Evolutionary conservation across 37 sponge, comb jelly and placozoan species (phyloP).

Genomic region (Geodia barretti): DNA sequence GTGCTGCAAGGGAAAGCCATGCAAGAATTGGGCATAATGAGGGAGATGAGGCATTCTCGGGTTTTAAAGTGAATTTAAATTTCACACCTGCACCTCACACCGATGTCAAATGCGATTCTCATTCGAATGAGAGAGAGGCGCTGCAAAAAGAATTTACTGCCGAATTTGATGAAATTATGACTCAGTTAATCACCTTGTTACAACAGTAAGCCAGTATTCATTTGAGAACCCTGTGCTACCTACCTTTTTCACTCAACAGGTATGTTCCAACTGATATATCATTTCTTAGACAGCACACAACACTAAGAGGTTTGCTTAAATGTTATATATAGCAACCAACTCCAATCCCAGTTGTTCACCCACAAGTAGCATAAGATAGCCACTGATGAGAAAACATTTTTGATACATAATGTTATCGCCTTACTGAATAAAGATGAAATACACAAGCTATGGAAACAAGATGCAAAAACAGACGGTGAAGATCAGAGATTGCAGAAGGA

Average conservation of each 20-base stretch:
- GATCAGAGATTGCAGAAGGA: not conserved
- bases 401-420: no score
- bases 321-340: not conserved
- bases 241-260: no score
- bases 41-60: slow-evolving; percentile 11
- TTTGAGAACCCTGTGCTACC: not conserved
- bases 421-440: no score
- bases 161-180: not conserved
- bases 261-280: not conserved
- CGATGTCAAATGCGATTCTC: not conserved
- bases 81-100: slow-evolving; percentile 49
- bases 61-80: slow-evolving; percentile 7
- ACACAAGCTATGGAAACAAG: not conserved
- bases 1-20: no score
- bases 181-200: not conserved
- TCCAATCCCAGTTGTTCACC: no score
- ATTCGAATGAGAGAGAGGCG: not conserved
- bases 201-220: slow-evolving; percentile 1
- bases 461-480: not conserved
- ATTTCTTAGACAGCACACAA: not conserved
- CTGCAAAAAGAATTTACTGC: not conserved
- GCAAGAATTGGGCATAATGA: no score
- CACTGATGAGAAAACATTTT: no score
- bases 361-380: no score
- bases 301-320: not conserved